A percentile compares a stretch with the other conserved stretches of the same genome.
These are phyloP conservation scores for Eulemur coronatus DNA, from an alignment of 2,797 vertebrate genomes.

Conservation along the genomic window DNA sequence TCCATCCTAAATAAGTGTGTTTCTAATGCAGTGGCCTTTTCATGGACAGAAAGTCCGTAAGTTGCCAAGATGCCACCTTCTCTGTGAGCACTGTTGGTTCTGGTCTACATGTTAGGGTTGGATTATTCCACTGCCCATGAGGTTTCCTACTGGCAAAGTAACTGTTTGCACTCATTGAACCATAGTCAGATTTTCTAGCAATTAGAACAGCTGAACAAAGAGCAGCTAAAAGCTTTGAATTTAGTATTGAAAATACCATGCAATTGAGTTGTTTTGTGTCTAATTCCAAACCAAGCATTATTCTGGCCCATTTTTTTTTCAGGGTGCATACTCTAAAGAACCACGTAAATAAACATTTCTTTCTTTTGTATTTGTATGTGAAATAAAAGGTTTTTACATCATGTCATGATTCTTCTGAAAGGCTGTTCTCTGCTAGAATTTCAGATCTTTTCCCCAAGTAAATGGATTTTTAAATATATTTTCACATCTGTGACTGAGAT, in stretches of 20 bases:
- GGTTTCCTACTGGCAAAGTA: neutral
- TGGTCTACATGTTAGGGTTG: neutral
- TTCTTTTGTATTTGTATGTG: neutral
- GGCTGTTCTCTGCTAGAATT: neutral
- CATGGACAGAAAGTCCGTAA: neutral
- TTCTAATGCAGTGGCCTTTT: neutral
- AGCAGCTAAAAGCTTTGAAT: conserved; percentile 18
- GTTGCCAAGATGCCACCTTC: neutral
- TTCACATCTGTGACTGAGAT: conserved; percentile 1
- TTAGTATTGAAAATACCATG: conserved; percentile 17
- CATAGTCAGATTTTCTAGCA: conserved; percentile 51
- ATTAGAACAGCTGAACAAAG: conserved; percentile 56
- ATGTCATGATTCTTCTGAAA: neutral
- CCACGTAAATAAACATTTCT: neutral
- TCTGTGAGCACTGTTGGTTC: neutral
- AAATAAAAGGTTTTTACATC: neutral
- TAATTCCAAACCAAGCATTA: conserved; percentile 51
- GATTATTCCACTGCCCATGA: neutral
- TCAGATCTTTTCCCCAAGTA: neutral
- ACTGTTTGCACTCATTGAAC: conserved; percentile 21
- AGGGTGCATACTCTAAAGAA: neutral
- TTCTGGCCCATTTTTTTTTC: conserved; percentile 9
- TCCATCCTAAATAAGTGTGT: neutral
- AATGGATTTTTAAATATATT: conserved; percentile 7
- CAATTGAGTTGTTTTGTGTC: conserved; percentile 56